Percentiles rank a stretch among this genome's conserved stretches.
Conservation (phyloP, 2,113 vertebrate genomes). For the Hipposideros armiger region DNA sequence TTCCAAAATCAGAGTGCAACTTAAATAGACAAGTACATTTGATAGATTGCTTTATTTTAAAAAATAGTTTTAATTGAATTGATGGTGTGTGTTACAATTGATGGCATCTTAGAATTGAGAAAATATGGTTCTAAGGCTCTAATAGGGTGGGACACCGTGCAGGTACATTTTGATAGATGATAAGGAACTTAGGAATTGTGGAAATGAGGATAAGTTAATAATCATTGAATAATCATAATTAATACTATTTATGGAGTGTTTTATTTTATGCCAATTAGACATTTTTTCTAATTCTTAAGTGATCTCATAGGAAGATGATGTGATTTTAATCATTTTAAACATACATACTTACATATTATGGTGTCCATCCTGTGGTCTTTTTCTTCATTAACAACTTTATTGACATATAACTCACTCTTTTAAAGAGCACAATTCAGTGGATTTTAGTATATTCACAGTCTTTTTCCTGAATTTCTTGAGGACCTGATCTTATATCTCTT, state of each 20-base stretch:
- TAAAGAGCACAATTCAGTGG: neutral
- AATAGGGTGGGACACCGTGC: neutral
- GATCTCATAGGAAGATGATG: neutral
- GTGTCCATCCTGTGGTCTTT: neutral
- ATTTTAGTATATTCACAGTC: neutral
- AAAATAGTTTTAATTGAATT: neutral
- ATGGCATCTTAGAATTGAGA: neutral
- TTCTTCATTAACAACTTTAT: neutral
- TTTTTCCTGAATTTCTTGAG: slow-evolving; percentile 13
- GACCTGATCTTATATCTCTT: neutral
- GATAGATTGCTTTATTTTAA: slow-evolving; percentile 22
- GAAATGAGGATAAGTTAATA: slow-evolving; percentile 46
- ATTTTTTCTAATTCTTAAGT: slow-evolving; percentile 55
- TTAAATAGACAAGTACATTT: neutral
- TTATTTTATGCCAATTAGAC: slow-evolving; percentile 27
- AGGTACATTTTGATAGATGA: slow-evolving; percentile 42
- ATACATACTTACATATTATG: neutral
- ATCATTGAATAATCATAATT: slow-evolving; percentile 32
- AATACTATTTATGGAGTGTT: neutral
- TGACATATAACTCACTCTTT: neutral
- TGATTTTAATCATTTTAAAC: slow-evolving; percentile 24
- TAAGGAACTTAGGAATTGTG: slow-evolving; percentile 26
- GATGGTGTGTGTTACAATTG: neutral
- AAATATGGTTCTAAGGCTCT: neutral
- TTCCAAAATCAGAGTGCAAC: neutral